Conservation (phyloP, 2,888 invertebrate species). For the Polymixis lichenea region DNA sequence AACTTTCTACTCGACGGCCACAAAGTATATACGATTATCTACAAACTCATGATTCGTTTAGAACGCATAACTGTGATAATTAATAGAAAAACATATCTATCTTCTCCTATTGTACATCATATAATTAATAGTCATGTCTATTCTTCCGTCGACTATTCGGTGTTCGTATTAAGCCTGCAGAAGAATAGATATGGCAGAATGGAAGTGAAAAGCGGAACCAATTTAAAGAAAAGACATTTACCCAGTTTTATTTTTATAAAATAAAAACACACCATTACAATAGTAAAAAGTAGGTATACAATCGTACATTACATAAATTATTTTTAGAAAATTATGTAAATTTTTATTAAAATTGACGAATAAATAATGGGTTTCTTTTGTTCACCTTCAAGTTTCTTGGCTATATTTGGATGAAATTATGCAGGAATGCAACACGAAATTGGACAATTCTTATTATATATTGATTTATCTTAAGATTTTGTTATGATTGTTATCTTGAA, state of each 20-base stretch:
- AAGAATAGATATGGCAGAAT: too few species aligned
- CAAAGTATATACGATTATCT: too few species aligned
- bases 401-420: constrained; percentile 52
- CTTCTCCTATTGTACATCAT: too few species aligned
- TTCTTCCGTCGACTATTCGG: too few species aligned
- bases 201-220: not conserved
- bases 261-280: constrained; percentile 7
- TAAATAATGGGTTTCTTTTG: constrained; percentile 50
- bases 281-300: not conserved
- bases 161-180: too few species aligned
- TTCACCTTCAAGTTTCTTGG: constrained; percentile 29
- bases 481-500: constrained; percentile 37
- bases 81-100: too few species aligned
- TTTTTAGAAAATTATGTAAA: constrained; percentile 57
- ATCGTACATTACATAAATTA: constrained; percentile 27
- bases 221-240: not conserved
- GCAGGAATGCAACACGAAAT: constrained; percentile 59
- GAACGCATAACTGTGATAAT: too few species aligned
- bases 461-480: constrained; percentile 48
- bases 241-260: not conserved
- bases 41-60: too few species aligned
- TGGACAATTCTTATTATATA: constrained; percentile 40
- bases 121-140: too few species aligned
- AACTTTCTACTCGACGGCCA: too few species aligned
- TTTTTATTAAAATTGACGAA: constrained; percentile 24